These are phyloP conservation scores for Passer montanus DNA, from an alignment of 2,113 vertebrate species.

Conservation along the genomic window DNA sequence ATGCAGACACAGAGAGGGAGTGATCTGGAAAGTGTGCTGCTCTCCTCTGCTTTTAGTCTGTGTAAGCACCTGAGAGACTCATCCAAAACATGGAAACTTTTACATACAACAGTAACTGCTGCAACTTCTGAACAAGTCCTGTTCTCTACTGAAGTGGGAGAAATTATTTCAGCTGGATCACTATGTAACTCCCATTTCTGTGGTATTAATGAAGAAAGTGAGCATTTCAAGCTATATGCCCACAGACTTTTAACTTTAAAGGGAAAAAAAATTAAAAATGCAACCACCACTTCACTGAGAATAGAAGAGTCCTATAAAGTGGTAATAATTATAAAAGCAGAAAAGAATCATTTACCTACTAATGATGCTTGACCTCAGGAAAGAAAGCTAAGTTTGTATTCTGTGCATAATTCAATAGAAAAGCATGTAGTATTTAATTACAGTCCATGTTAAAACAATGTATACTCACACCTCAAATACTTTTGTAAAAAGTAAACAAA, in stretches of 20 bases:
- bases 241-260: background rate
- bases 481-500: background rate
- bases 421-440: background rate
- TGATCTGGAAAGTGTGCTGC: background rate
- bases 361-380: background rate
- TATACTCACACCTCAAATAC: background rate
- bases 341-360: background rate
- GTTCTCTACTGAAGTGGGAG: background rate
- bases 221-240: background rate
- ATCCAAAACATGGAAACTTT: background rate
- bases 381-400: background rate
- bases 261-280: background rate
- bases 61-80: background rate
- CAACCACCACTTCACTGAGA: background rate
- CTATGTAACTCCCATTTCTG: background rate
- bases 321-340: background rate
- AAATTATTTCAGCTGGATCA: background rate
- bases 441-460: background rate
- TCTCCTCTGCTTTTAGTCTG: background rate
- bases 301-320: background rate
- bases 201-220: background rate
- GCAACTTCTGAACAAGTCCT: background rate
- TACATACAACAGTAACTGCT: background rate
- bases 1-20: rapidly evolving
- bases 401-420: background rate